phyloP scores from a whole-genome alignment of 2,113 vertebrate genomes.

The Chionodraco myersi region DNA sequence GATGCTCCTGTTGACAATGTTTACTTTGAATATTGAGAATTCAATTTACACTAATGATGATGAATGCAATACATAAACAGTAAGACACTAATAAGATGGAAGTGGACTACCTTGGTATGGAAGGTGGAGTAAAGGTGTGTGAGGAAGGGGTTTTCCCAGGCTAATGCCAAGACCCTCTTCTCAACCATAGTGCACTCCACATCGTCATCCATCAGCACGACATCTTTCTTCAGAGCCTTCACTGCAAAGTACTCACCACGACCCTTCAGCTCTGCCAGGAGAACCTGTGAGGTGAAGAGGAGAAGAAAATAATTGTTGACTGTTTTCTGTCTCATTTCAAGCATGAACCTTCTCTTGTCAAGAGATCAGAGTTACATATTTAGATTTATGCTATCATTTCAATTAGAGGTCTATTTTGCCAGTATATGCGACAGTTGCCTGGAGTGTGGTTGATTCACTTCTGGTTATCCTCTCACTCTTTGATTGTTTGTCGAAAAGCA shows the following conservation, averaged over 20 bases:
- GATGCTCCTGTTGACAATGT: slow-evolving; percentile 88
- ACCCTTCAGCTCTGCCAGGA: slow-evolving; percentile 95
- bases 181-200: slow-evolving; percentile 99
- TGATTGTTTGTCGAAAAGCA: not conserved
- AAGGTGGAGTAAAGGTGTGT: slow-evolving; percentile 96
- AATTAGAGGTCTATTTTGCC: not conserved
- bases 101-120: slow-evolving; percentile 90
- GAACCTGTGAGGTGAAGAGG: slow-evolving; percentile 81
- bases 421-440: slow-evolving; percentile 5
- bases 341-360: not conserved
- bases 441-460: not conserved
- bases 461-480: not conserved
- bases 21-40: slow-evolving; percentile 2
- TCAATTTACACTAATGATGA: not conserved
- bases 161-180: slow-evolving; percentile 94
- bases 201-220: slow-evolving; percentile 98
- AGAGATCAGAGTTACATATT: not conserved
- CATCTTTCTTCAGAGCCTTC: slow-evolving; percentile 97
- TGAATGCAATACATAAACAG: not conserved
- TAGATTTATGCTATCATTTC: not conserved
- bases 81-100: no score
- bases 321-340: not conserved
- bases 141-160: slow-evolving; percentile 97
- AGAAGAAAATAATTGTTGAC: not conserved
- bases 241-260: slow-evolving; percentile 92